Conservation (phyloP, 2,888 invertebrate genomes). For the Tuta absoluta region DNA sequence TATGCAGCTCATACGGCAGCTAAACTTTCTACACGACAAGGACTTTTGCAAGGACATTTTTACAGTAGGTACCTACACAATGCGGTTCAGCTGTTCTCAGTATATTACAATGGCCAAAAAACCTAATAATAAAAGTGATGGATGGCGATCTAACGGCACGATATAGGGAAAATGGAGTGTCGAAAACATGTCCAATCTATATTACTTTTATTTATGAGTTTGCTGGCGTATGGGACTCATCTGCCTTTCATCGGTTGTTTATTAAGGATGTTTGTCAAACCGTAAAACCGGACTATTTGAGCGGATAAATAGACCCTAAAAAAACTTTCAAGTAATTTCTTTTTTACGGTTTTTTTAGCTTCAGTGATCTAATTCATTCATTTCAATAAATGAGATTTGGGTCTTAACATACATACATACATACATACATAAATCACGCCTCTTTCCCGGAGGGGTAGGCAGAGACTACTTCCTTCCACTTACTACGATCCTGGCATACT, state of each 20-base stretch:
- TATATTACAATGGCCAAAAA: slow-evolving; percentile 29
- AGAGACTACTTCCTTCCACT: no score
- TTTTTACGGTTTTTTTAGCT: no score
- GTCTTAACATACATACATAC: no score
- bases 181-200: slow-evolving; percentile 29
- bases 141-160: slow-evolving; percentile 28
- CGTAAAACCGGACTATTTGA: neutral
- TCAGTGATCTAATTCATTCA: no score
- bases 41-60: neutral
- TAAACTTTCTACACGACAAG: neutral
- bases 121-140: slow-evolving; percentile 32
- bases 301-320: neutral
- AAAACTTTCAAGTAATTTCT: neutral
- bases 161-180: slow-evolving; percentile 29
- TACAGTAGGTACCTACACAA: neutral
- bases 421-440: no score
- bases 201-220: slow-evolving; percentile 24
- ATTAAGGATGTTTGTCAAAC: slow-evolving; percentile 14
- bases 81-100: neutral
- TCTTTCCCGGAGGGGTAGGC: no score
- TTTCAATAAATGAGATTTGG: no score
- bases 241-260: neutral
- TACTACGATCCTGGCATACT: no score
- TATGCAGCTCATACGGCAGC: no score
- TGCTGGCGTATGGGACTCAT: neutral